Percentiles rank a stretch among this genome's conserved stretches.
phyloP scores from a whole-genome alignment of 2,888 invertebrate genomes.

The Scelioninae gen. 1 region DNA sequence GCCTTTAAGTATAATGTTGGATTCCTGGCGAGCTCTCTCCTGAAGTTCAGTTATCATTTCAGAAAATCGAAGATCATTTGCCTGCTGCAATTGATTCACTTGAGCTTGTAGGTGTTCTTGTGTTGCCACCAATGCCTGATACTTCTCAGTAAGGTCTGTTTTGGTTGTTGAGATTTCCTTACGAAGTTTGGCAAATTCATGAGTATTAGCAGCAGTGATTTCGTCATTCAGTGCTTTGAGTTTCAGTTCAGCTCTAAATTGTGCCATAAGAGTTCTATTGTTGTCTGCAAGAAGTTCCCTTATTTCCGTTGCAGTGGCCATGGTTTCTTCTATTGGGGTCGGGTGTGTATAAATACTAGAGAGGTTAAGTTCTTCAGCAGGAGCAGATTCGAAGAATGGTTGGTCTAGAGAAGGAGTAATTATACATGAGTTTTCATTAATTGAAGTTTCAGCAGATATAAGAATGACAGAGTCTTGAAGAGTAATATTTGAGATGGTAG shows the following conservation, averaged over 20 bases:
- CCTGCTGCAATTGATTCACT: not conserved
- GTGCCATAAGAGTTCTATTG: not conserved
- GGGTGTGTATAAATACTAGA: not conserved
- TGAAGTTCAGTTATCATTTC: not conserved
- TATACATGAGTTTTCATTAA: not conserved
- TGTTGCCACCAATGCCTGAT: not conserved
- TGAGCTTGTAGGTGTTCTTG: not conserved
- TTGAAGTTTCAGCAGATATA: too few species aligned
- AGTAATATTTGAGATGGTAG: too few species aligned
- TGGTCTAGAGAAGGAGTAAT: not conserved
- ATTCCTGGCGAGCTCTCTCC: conserved; percentile 4
- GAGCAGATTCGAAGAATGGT: not conserved
- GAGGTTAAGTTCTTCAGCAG: not conserved
- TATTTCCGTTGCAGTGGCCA: not conserved
- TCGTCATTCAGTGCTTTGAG: not conserved
- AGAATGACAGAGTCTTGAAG: too few species aligned
- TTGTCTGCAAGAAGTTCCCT: not conserved
- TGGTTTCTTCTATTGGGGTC: not conserved
- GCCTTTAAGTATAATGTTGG: not conserved
- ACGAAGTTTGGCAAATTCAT: conserved; percentile 3
- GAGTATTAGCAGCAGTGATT: not conserved
- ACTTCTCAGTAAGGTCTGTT: conserved; percentile 7
- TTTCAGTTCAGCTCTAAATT: conserved; percentile 3
- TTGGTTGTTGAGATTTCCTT: not conserved
- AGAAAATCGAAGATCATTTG: not conserved